Conservation (phyloP, 2,797 vertebrate genomes). For the Mallotus villosus region DNA sequence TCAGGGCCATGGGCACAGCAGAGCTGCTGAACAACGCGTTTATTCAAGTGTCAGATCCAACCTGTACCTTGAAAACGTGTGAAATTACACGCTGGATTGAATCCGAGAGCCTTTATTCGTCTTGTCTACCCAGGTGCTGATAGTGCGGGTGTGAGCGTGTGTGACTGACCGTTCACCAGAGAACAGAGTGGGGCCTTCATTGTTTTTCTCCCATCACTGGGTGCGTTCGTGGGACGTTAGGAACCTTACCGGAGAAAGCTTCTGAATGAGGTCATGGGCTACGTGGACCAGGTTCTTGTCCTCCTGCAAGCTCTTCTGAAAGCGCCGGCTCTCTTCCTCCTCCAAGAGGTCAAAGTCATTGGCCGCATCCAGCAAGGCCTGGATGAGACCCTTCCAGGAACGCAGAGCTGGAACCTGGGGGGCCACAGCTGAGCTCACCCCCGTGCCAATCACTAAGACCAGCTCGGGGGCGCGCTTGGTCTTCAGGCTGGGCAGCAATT, state of each 20-base stretch:
- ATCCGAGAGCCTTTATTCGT: too few species aligned
- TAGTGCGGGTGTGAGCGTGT: background rate
- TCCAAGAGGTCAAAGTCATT: slow-evolving; percentile 94
- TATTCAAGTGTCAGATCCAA: too few species aligned
- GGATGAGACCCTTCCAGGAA: slow-evolving; percentile 96
- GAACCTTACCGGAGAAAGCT: slow-evolving; percentile 90
- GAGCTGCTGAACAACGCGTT: background rate
- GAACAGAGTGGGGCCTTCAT: too few species aligned
- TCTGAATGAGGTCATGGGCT: slow-evolving; percentile 97
- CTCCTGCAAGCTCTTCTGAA: slow-evolving; percentile 92
- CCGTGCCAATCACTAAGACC: slow-evolving; percentile 93
- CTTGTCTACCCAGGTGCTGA: too few species aligned
- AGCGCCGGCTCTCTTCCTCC: slow-evolving; percentile 91
- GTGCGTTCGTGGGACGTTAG: slow-evolving; percentile 17
- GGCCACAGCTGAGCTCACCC: slow-evolving; percentile 93
- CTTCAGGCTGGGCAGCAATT: slow-evolving; percentile 93
- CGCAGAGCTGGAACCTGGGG: slow-evolving; percentile 93
- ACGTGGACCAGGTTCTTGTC: slow-evolving; percentile 96
- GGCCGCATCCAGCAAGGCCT: slow-evolving; percentile 91
- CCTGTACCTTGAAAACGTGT: too few species aligned
- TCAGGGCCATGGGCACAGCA: background rate
- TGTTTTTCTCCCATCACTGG: background rate
- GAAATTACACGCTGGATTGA: too few species aligned
- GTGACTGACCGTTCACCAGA: background rate
- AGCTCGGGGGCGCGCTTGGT: slow-evolving; percentile 91